Evolutionary conservation across 2,888 invertebrate genomes (phyloP).

Genomic region (Saturnia japonica): DNA sequence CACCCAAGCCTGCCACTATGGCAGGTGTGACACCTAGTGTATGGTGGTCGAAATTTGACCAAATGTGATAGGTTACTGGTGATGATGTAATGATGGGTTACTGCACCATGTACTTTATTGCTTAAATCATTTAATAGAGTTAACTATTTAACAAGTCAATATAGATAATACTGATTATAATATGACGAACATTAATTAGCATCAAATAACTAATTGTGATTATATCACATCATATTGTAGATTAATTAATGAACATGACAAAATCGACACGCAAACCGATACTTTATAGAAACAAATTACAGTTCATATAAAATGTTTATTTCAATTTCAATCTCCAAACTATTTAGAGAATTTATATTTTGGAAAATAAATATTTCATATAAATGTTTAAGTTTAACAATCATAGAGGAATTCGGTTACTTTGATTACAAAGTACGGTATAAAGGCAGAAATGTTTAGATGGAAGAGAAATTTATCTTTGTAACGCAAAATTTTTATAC

Average conservation of each 20-base stretch:
- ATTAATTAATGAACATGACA: neutral
- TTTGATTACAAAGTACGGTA: constrained; percentile 16
- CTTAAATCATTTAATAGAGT: neutral
- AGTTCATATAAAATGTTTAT: neutral
- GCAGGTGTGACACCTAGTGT: too few species aligned
- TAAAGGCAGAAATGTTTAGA: constrained; percentile 29
- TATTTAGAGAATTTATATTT: neutral
- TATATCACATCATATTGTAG: constrained; percentile 9
- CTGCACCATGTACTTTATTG: neutral
- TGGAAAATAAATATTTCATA: neutral
- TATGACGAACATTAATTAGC: neutral
- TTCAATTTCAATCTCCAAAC: neutral
- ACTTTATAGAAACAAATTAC: neutral
- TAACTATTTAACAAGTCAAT: neutral
- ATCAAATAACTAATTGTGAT: neutral
- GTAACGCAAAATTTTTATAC: constrained; percentile 23
- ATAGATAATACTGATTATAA: neutral
- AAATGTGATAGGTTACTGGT: too few species aligned
- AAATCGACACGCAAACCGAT: neutral
- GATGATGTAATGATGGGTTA: too few species aligned
- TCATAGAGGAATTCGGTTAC: neutral
- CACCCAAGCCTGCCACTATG: too few species aligned
- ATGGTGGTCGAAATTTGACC: too few species aligned
- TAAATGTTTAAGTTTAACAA: neutral
- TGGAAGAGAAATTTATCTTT: constrained; percentile 28